Conservation (phyloP, 2,797 vertebrate species). For the Scomberomorus guttatus region DNA sequence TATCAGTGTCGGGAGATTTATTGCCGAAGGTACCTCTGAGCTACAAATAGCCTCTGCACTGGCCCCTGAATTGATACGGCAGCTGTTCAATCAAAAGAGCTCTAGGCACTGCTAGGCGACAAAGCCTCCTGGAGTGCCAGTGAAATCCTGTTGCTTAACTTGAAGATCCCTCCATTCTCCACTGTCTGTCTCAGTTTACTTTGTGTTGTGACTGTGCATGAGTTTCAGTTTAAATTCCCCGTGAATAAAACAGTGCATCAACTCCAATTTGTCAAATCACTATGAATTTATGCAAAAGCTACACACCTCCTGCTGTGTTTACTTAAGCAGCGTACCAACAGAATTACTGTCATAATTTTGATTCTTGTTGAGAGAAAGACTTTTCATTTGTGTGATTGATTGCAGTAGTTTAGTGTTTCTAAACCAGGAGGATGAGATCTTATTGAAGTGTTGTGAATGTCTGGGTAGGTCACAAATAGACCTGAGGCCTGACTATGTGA, state of each 20-base stretch:
- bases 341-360: slow-evolving; percentile 52
- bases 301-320: slow-evolving; percentile 55
- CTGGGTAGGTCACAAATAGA: background rate
- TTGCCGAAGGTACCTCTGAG: slow-evolving; percentile 56
- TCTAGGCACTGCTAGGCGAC: slow-evolving; percentile 43
- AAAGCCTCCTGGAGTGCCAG: slow-evolving; percentile 46
- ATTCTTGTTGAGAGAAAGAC: slow-evolving; percentile 20
- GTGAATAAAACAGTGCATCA: slow-evolving; percentile 59
- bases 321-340: slow-evolving; percentile 48
- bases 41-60: slow-evolving; percentile 66
- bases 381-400: background rate
- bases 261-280: slow-evolving; percentile 64
- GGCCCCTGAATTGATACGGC: slow-evolving; percentile 68
- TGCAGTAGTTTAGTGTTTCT: slow-evolving; percentile 9
- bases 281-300: slow-evolving; percentile 56
- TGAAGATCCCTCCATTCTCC: slow-evolving; percentile 44
- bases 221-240: slow-evolving; percentile 47
- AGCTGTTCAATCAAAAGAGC: slow-evolving; percentile 71
- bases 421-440: background rate
- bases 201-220: slow-evolving; percentile 24
- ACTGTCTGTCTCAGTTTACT: slow-evolving; percentile 31
- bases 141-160: slow-evolving; percentile 60
- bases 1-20: slow-evolving; percentile 65
- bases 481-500: background rate
- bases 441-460: background rate